These are phyloP conservation scores for Drosophila neocordata DNA, from an alignment of 1,140 invertebrate genomes.

Conservation along the genomic window DNA sequence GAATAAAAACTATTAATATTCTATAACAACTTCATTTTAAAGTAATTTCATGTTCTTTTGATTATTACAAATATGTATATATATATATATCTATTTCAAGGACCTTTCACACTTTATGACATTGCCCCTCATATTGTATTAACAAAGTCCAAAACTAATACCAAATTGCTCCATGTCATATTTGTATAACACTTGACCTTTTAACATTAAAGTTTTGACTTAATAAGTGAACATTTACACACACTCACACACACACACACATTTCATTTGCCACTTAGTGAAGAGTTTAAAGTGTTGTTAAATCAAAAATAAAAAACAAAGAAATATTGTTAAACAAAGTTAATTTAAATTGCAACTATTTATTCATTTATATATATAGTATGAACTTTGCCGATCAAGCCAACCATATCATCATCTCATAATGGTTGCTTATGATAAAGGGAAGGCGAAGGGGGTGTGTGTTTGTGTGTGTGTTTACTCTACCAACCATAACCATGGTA, in stretches of 20 bases:
- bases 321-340: not conserved
- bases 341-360: constrained; percentile 4
- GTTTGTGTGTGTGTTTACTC: constrained; percentile 12
- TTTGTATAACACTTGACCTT: not conserved
- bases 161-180: not conserved
- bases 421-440: constrained; percentile 4
- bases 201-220: not conserved
- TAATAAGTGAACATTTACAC: not conserved
- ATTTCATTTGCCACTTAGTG: constrained; percentile 3
- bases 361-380: not conserved
- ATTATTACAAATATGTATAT: too few species aligned
- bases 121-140: too few species aligned
- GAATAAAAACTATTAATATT: too few species aligned
- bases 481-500: constrained; percentile 40
- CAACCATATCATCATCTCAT: constrained; percentile 10
- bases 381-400: constrained; percentile 11
- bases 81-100: too few species aligned
- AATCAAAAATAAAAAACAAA: too few species aligned
- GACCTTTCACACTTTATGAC: too few species aligned
- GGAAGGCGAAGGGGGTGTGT: not conserved
- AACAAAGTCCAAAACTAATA: too few species aligned
- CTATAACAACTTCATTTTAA: too few species aligned
- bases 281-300: not conserved
- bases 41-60: too few species aligned
- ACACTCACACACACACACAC: not conserved